Base-by-base conservation (phyloP, 2,113 vertebrate species). In the Channa argus region DNA sequence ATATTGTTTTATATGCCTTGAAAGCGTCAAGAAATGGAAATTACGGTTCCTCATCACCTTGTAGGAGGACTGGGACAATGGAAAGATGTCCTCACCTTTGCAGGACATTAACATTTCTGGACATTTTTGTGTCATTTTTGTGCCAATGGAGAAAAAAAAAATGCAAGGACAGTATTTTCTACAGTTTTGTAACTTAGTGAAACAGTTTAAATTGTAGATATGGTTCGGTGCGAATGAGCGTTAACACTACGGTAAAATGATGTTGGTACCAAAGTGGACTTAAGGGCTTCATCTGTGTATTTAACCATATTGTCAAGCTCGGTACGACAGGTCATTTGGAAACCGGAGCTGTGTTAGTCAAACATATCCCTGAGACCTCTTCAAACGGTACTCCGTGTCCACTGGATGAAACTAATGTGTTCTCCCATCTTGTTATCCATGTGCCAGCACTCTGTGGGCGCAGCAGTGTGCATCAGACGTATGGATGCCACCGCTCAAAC, bases 251-350 rank as follows among this genome's bases (percentile, higher is more conserved):
- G 73, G 49, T 54, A 50, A 52, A 69, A 47, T 33, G 36, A 50
- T 72, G 53, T 41, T 37, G 86, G 78, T 80, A 71, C 84, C 80
- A 63, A 39, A 62, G 34, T 66, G 59, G 70, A 82, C 54, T 43
- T 6, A 43, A 77, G 55, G 60, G 63, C 61, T 75, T 71, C 14
- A 5, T 53, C n/a, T 65, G 64, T 56, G 36, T 36, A 37, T 46
- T 46, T 54, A 37, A 49, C 37, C 38, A 62, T 36, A 34, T 46
- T 55, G 49, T 68, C 6, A 10, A 63, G 43, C 41, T 51, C 6
- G 84, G 89, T 90, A 90, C 86, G 61, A 80, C 58, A 61, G 37
- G 52, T 66, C 10, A 65, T 55, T 8, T 8, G 65, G 67, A 55
- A 60, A 61, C 43, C 41, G 13, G 5, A 43, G 45, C 1, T 24